Base-by-base conservation (phyloP, 2,113 vertebrate genomes). In the Apteryx mantelli region DNA sequence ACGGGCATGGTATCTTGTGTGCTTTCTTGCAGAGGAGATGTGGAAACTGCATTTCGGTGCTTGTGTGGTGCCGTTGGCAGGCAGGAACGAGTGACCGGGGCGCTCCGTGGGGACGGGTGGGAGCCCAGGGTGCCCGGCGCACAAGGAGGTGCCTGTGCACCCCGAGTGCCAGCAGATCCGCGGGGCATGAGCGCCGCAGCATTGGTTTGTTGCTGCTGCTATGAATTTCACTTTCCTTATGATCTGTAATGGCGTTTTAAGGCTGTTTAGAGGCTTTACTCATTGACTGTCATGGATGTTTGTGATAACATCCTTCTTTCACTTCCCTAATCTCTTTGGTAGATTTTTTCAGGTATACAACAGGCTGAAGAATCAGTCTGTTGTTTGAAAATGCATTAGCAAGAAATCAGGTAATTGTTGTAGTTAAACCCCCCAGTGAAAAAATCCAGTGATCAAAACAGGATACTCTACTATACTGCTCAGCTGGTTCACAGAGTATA, bases 151-250 rank as follows among this genome's bases (percentile, higher is more conserved):
- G 56, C 7, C 3, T 17, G 40, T 22, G 69, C 30, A 10, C 18
- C 56, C 6, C 0, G 1, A 1, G 34, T 11, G 4, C 68, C 42
- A 2, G 1, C 32, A 20, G 20, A 66, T 65, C 82, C 19, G 69
- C 84, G 66, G 64, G 3, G 44, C 2, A 8, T 0, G 5, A 4
- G 19, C 4, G 32, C 2, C 63, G 20, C 3, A 0, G 2, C 20
- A 1, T 3, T 48, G 44, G 12, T 50, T 3, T 20, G 30, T 86
- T 69, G 15, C 75, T 53, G 56, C 30, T 26, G 38, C 17, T 34
- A 6, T 34, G 63, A 65, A 1, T 38, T 88, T 78, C 63, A 69
- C 14, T 9, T 88, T 68, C 55, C 73, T 50, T 60, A 5, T 32
- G 2, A 32, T 38, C 42, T 58, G 30, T 53, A 40, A 30, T 63